phyloP scores from a whole-genome alignment of 2,113 vertebrate species.

The Nicator chloris region DNA sequence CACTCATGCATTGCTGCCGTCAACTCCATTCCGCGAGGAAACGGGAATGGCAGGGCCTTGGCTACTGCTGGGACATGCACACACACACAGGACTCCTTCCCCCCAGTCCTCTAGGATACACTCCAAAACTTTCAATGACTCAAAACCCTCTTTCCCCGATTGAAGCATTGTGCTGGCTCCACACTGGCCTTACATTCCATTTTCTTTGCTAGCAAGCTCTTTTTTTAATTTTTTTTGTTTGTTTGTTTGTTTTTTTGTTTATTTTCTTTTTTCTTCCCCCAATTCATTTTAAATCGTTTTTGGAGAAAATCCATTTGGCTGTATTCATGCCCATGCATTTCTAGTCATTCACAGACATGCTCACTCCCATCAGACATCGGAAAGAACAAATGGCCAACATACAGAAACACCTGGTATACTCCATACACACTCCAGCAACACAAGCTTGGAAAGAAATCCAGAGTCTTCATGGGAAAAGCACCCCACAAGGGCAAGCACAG shows the following conservation, averaged over 20 bases:
- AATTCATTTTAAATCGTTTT: conserved; percentile 59
- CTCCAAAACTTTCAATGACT: conserved; percentile 65
- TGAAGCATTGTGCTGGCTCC: conserved; percentile 1
- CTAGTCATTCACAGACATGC: conserved; percentile 76
- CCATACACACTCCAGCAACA: conserved; percentile 77
- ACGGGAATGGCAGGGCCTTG: conserved; percentile 57
- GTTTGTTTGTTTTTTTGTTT: neutral
- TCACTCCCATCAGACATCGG: conserved; percentile 66
- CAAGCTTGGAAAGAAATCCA: conserved; percentile 73
- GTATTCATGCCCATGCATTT: conserved; percentile 80
- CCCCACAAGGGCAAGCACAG: neutral
- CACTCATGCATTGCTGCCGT: conserved; percentile 74
- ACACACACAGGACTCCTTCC: conserved; percentile 60
- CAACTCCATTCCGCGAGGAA: conserved; percentile 20
- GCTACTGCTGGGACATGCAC: conserved; percentile 71
- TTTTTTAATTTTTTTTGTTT: neutral
- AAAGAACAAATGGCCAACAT: conserved; percentile 75
- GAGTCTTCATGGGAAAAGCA: conserved; percentile 67
- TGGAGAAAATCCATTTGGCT: conserved; percentile 78
- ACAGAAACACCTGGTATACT: conserved; percentile 72
- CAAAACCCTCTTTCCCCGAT: conserved; percentile 51
- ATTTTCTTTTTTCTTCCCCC: neutral
- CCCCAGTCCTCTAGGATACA: conserved; percentile 72
- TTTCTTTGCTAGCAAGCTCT: conserved; percentile 26
- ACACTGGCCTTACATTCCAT: conserved; percentile 26